These are phyloP conservation scores for Puffinus mauretanicus DNA, from an alignment of 2,113 vertebrate genomes.

Conservation along the genomic window DNA sequence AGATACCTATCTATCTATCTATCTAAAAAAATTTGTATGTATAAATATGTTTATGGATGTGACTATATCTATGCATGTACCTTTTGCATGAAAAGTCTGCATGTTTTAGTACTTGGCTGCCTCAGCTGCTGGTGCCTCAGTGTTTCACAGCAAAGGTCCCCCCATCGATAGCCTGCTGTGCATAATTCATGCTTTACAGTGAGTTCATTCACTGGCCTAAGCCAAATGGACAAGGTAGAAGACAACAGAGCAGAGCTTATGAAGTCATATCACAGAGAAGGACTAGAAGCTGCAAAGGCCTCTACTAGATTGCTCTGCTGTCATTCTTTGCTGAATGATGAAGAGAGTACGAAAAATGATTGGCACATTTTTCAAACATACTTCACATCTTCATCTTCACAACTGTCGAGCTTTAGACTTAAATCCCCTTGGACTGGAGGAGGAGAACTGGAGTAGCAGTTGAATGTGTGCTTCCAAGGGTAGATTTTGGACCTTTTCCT, in stretches of 20 bases:
- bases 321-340: background rate
- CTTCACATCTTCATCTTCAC: background rate
- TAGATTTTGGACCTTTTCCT: background rate
- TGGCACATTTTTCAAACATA: background rate
- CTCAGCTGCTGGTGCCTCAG: background rate
- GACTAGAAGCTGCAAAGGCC: background rate
- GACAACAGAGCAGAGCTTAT: background rate
- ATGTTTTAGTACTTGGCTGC: background rate
- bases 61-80: background rate
- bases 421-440: background rate
- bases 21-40: background rate
- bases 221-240: background rate
- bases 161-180: fast-evolving
- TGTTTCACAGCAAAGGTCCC: background rate
- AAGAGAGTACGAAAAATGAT: background rate
- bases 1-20: background rate
- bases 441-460: background rate
- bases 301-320: background rate
- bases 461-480: background rate
- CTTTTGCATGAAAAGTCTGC: background rate
- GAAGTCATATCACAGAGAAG: background rate
- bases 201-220: background rate
- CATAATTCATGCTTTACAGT: background rate
- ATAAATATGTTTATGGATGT: background rate
- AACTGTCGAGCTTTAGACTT: background rate